These are phyloP conservation scores for Artibeus lituratus DNA, from an alignment of 2,797 vertebrate species.

Conservation along the genomic window DNA sequence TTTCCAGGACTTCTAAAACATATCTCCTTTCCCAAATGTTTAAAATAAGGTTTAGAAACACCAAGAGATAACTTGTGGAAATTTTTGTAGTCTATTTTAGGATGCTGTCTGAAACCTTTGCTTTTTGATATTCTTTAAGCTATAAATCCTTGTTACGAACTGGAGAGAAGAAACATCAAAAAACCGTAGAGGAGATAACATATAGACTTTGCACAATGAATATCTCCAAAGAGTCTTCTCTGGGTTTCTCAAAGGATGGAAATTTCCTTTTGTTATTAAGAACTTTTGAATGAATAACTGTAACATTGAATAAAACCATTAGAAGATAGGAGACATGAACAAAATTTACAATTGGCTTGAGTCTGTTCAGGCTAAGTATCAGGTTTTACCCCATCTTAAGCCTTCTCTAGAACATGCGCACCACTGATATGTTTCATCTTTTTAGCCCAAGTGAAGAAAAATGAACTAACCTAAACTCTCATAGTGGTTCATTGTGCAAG, in stretches of 20 bases:
- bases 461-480: constrained; percentile 30
- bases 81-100: constrained; percentile 61
- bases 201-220: constrained; percentile 12
- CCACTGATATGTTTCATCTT: not conserved
- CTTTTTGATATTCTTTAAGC: constrained; percentile 58
- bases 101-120: constrained; percentile 62
- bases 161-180: constrained; percentile 46
- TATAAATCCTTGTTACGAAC: constrained; percentile 60
- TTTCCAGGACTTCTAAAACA: constrained; percentile 41
- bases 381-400: constrained; percentile 8
- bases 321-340: not conserved
- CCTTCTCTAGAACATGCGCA: constrained; percentile 18
- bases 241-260: constrained; percentile 1
- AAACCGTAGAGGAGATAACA: not conserved
- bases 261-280: constrained; percentile 45
- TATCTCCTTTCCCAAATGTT: constrained; percentile 49
- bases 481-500: not conserved
- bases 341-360: constrained; percentile 2
- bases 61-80: constrained; percentile 34
- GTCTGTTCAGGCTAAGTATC: not conserved
- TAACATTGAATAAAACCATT: not conserved
- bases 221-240: not conserved
- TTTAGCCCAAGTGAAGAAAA: constrained; percentile 54
- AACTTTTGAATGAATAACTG: not conserved
- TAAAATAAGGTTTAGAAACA: constrained; percentile 63